Base-by-base conservation (phyloP, 2,888 invertebrate genomes). In the Drosophila infuscata region DNA sequence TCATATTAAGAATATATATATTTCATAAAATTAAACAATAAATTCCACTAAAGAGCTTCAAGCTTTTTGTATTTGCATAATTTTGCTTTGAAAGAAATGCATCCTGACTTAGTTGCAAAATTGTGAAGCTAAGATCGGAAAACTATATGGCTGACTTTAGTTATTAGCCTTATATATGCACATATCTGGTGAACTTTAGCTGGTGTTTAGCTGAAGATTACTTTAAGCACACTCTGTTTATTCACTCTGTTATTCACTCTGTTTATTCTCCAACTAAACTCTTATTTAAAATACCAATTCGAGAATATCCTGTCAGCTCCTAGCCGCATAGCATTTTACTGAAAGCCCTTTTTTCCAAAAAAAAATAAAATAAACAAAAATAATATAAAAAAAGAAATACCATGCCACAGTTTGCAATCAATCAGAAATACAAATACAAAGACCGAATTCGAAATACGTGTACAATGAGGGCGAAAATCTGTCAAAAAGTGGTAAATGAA, bases 401-500 rank as follows among this genome's bases (percentile, higher is more conserved):
- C 48, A 46, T 25, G 56, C 49, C 46, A 29, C 48, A 58, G 61
- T 52, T 57, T 57, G 17, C 60, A 68, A 76, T 77, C 74, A 77
- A 73, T 69, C 72, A 74, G 70, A 80, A 82, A 64, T 70, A 53
- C 48, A 67, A 67, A 59, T 60, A 58, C n/a, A 54, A 65, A 63
- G 56, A 25, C 33, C 36, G 38, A 57, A 33, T 51, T 29, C 33
- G n/a, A 63, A 76, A 51, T 67, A 65, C 59, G 59, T 58, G 32
- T 35, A 69, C 61, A 70, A 77, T 79, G 75, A 78, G 75, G 79
- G 79, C 79, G 75, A 70, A 81, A 88, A 88, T 84, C 89, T 87
- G 88, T 82, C 83, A 89, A 84, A 89, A 84, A 88, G 81, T 88
- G 88, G 86, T 84, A 89, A 89, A 89, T 82, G 82, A 81, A 86